These are phyloP conservation scores for Umimayanthus kanabou DNA, from an alignment of 92 coral and sea anemone genomes.

Conservation along the genomic window DNA sequence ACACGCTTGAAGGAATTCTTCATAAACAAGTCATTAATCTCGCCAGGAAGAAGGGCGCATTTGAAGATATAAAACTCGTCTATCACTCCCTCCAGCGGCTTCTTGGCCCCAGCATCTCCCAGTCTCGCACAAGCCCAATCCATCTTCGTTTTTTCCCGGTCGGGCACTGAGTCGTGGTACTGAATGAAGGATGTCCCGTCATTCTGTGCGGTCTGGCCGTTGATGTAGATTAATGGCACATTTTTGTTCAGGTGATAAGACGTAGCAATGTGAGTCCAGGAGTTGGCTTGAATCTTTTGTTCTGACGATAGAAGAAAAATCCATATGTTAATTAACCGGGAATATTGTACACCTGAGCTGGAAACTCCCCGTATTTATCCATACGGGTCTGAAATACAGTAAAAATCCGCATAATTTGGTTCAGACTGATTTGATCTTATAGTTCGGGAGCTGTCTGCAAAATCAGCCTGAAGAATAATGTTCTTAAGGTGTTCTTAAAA, in stretches of 20 bases:
- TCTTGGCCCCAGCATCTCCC: constrained; percentile 66
- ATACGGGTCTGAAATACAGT: no score
- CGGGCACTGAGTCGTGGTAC: constrained; percentile 48
- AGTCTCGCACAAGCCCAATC: constrained; percentile 89
- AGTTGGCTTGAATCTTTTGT: constrained; percentile 46
- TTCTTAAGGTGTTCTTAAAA: no score
- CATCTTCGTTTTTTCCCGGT: constrained; percentile 35
- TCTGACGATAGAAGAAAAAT: constrained; percentile 50
- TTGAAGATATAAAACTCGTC: constrained; percentile 95
- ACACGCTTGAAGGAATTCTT: constrained; percentile 80
- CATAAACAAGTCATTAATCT: constrained; percentile 79
- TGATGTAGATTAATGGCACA: constrained; percentile 78
- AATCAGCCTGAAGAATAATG: no score
- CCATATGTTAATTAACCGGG: no score
- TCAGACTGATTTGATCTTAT: no score
- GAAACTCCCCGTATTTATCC: no score
- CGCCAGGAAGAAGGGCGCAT: constrained; percentile 80
- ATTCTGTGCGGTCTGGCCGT: constrained; percentile 65
- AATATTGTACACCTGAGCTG: neutral
- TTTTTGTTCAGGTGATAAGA: constrained; percentile 71
- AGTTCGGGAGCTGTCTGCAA: no score
- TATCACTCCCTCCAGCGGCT: constrained; percentile 73
- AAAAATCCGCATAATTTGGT: no score
- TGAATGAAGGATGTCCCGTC: constrained; percentile 14
- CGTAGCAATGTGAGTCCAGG: constrained; percentile 92